Evolutionary conservation across 2,797 vertebrate species (phyloP), one percentile per base, ranked within the genome.

Genomic region (Tarsius wallacei): DNA sequence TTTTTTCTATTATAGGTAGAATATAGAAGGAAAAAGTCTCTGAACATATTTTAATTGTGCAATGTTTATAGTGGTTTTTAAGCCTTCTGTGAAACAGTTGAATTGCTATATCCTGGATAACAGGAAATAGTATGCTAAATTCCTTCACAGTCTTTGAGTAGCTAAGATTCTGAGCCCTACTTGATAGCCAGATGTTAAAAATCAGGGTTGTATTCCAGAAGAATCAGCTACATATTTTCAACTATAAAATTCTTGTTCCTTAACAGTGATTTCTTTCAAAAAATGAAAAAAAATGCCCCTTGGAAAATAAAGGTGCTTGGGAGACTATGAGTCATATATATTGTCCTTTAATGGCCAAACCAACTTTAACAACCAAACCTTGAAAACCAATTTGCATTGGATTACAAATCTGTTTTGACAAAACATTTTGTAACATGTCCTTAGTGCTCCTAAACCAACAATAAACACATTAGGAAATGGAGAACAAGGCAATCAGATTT

Each of bases 341-440:
- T 74, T 33, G 61, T 42, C 63, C 73, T 71, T 90, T 36, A 31
- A 92, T 90, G 49, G n/a, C 63, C 49, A 55, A 21, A 66, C 70
- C 61, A 47, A 70, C 33, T 84, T 81, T 53, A 80, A 73, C n/a
- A 95, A 73, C 3, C 73, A 91, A 87, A 87, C 4, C 55, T 55
- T 73, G 71, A 80, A 81, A 91, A 71, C 24, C 68, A 82, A 14
- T 49, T 95, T 31, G 31, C 22, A 59, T 3, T 73, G 64, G 13
- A 86, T 95, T 95, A 57, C n/a, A 95, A 47, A 63, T 87, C 36
- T 68, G 36, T 87, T 59, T 83, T 87, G 49, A 76, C 36, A 74
- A 74, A 61, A 86, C 31, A 87, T 55, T 24, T 51, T 87, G 21
- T 59, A 51, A 68, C 36, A 57, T 51, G 70, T 66, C 21, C 31